Evolutionary conservation across 2,797 vertebrate species (phyloP), one percentile per base, ranked within the genome.

Genomic region (Lacerta bilineata): DNA sequence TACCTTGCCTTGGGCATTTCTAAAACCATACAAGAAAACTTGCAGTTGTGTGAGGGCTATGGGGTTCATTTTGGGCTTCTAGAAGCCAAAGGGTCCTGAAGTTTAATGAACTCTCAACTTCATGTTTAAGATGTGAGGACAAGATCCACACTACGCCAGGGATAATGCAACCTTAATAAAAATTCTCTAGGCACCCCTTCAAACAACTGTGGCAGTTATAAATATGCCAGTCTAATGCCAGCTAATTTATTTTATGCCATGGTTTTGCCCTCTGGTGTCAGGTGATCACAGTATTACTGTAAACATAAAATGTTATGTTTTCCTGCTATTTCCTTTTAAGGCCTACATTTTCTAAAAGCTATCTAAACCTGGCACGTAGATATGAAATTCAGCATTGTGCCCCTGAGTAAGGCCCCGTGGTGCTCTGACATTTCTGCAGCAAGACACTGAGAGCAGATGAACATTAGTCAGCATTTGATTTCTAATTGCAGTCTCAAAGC

Each of bases 401-500:
- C 85, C 80, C 90, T 25, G 50, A 64, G 79, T 59, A 86, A 86
- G 59, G 5, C 46, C 91, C 33, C 55, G 25, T 43, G 87, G 89
- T 85, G 20, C 61, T 77, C 6, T 80, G 5, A 68, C 68, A 80
- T 80, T 90, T 5, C 0, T 88, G 76, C 0, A 10, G 79, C 59
- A 92, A 83, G 91, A 93, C 80, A 76, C 43, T 18, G 88, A 75
- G 77, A 87, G 83, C 89, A 89, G 43, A 4, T 61, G 81, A 91
- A 80, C 81, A 80, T 64, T 91, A 69, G 92, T 87, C 94, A 85
- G 92, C 92, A 84, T 93, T 91, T 85, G 88, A 80, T 92, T 95
- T 93, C 90, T 81, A 92, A 92, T 90, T 95, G 93, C 91, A 94
- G 79, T 59, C 95, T 95, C 95, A 93, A 94, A 90, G 91, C 87